Base-by-base conservation (phyloP, 2,888 invertebrate genomes). In the Gymnosoma rotundatum region DNA sequence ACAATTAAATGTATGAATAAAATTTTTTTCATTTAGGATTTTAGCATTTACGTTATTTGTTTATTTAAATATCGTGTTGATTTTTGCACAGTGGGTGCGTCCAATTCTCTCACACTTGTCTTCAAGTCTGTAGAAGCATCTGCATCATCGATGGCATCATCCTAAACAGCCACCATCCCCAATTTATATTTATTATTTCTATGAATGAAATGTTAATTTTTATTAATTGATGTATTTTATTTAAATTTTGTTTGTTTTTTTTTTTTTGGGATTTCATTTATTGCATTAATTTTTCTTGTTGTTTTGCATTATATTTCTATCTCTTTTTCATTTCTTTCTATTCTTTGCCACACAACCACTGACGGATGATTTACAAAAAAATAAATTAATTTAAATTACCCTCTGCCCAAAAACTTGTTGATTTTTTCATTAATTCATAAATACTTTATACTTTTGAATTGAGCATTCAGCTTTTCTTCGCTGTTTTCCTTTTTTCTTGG, bases 341-440 rank as follows among this genome's bases (percentile, higher is more conserved):
- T 54, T 67, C 14, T 61, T 56, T 63, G 56, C 69, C 63, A 38
- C 63, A 38, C 72, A 83, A 83, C 83, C 83, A 83, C 83, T 84
- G 84, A 84, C 73, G 73, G 48, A 78, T 84, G 80, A 73, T 72
- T 79, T 78, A 78, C 78, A 72, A 56, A 48, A n/a, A 48, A 60
- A 50, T 25, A 42, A 64, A 67, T 69, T 67, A 38, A 67, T 63
- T 78, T 61, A 54, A 81, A 78, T 83, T 83, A 73, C 67, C 58
- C 54, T 52, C 64, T 80, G 80, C 82, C 75, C 86, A 85, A 86
- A 87, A 87, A 86, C 88, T 87, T 86, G 86, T 86, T 88, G 88
- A 90, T 91, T 91, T 63, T 72, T 79, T 72, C 18, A 80, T 80
- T 90, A 91, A 90, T 91, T 91, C 90, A 90, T 89, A 90, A 90